Evolutionary conservation across 2,797 vertebrate species (phyloP).

Genomic region (Spinibarbus caldwelli): DNA sequence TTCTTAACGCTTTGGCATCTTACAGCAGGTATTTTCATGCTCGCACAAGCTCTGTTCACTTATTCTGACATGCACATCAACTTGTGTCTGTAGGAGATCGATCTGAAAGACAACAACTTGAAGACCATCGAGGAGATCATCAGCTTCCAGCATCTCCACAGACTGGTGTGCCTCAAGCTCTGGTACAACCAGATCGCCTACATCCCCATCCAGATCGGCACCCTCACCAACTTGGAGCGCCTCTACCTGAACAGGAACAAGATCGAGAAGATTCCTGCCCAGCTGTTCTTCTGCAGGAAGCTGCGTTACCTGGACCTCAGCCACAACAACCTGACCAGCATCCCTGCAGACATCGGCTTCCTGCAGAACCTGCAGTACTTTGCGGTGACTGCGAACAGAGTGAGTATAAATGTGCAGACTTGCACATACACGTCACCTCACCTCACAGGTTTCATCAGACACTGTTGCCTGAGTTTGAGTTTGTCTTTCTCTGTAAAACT

Average conservation of each 20-base stretch:
- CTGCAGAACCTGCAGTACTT: slow-evolving; percentile 95
- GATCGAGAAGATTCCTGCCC: slow-evolving; percentile 93
- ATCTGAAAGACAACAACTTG: slow-evolving; percentile 98
- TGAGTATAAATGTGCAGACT: slow-evolving; percentile 71
- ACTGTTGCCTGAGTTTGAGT: background rate
- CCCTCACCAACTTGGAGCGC: slow-evolving; percentile 91
- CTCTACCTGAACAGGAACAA: slow-evolving; percentile 98
- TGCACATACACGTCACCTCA: slow-evolving; percentile 6
- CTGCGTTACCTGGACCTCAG: slow-evolving; percentile 95
- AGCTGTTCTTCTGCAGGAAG: slow-evolving; percentile 96
- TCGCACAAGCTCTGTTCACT: background rate
- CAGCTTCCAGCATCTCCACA: slow-evolving; percentile 97
- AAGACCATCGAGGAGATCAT: slow-evolving; percentile 99
- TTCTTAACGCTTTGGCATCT: background rate
- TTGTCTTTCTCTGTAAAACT: background rate
- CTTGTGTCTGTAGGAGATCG: slow-evolving; percentile 92
- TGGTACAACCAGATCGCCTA: slow-evolving; percentile 99
- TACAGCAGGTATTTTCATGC: background rate
- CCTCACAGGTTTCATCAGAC: background rate
- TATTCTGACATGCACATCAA: background rate
- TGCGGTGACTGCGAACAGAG: slow-evolving; percentile 93
- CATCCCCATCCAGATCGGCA: slow-evolving; percentile 96
- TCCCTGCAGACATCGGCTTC: slow-evolving; percentile 89
- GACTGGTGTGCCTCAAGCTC: slow-evolving; percentile 90
- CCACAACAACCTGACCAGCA: slow-evolving; percentile 93